Evolutionary conservation across 2,888 invertebrate genomes (phyloP).

Genomic region (Zaprionus obscuricornis): DNA sequence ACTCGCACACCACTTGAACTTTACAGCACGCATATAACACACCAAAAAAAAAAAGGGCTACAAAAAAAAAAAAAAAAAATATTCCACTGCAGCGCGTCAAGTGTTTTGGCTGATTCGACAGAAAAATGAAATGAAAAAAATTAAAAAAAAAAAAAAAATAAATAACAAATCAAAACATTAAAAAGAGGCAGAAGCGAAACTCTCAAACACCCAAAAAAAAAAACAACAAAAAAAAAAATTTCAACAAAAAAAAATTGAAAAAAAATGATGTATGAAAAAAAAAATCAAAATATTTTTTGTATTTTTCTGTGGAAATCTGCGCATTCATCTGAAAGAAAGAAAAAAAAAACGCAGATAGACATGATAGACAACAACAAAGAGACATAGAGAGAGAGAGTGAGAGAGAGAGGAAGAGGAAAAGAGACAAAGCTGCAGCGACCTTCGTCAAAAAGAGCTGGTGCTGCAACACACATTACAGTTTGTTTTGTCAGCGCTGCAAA

Average conservation of each 20-base stretch:
- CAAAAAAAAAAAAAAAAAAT: constrained; percentile 11
- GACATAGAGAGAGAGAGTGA: too few species aligned
- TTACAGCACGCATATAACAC: constrained; percentile 22
- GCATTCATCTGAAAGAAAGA: constrained; percentile 69
- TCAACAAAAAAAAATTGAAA: constrained; percentile 15
- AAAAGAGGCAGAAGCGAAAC: constrained; percentile 27
- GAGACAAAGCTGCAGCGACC: constrained; percentile 50
- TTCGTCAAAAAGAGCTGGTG: too few species aligned
- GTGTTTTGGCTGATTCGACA: constrained; percentile 69
- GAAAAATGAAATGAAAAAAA: constrained; percentile 28
- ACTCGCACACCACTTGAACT: constrained; percentile 48
- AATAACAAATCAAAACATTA: constrained; percentile 20
- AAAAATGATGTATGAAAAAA: too few species aligned
- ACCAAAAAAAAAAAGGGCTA: constrained; percentile 36
- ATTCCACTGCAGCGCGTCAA: constrained; percentile 62
- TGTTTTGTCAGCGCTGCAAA: constrained; percentile 65
- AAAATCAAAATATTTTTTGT: too few species aligned
- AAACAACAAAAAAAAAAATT: constrained; percentile 42
- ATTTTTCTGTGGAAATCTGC: constrained; percentile 71
- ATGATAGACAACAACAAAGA: neutral
- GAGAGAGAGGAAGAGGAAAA: constrained; percentile 21
- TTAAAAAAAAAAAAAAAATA: constrained; percentile 2
- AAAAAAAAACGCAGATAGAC: constrained; percentile 14
- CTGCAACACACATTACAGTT: constrained; percentile 57
- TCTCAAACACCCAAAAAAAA: constrained; percentile 29